A percentile compares a stretch with the other conserved stretches of the same genome.
Conservation (phyloP, 2,797 vertebrate species). For the Malacoraja senta region DNA sequence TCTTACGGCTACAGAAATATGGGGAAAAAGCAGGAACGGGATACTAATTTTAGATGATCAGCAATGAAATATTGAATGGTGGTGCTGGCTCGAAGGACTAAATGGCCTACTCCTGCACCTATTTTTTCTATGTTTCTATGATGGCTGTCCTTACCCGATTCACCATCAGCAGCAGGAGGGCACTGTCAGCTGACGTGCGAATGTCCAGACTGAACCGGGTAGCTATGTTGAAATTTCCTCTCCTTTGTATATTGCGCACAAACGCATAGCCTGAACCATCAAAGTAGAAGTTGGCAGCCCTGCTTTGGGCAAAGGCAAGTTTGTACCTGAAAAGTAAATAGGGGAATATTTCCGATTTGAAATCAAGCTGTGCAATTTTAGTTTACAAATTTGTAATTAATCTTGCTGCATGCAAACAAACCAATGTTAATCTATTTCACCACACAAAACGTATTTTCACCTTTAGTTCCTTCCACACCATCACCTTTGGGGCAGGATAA, state of each 20-base stretch:
- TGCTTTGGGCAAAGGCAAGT: slow-evolving; percentile 87
- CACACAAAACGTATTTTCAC: background rate
- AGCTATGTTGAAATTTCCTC: slow-evolving; percentile 77
- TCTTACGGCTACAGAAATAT: too few species aligned
- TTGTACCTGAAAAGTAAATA: slow-evolving; percentile 69
- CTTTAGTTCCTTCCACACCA: background rate
- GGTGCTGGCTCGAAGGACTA: too few species aligned
- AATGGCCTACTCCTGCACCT: too few species aligned
- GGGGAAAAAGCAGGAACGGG: too few species aligned
- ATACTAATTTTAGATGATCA: too few species aligned
- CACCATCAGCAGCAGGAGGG: slow-evolving; percentile 84
- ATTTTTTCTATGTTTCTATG: background rate
- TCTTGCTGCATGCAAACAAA: background rate
- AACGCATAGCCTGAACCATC: slow-evolving; percentile 87
- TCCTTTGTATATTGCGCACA: slow-evolving; percentile 78
- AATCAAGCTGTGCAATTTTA: background rate
- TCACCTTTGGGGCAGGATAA: background rate
- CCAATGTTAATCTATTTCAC: background rate
- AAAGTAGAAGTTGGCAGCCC: slow-evolving; percentile 85
- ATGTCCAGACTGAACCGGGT: slow-evolving; percentile 92
- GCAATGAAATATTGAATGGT: too few species aligned
- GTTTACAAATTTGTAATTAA: background rate
- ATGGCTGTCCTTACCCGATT: slow-evolving; percentile 68
- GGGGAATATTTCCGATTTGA: background rate
- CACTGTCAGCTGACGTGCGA: slow-evolving; percentile 76